Base-by-base conservation (phyloP, 2,113 vertebrate species). In the Hassar affinis region DNA sequence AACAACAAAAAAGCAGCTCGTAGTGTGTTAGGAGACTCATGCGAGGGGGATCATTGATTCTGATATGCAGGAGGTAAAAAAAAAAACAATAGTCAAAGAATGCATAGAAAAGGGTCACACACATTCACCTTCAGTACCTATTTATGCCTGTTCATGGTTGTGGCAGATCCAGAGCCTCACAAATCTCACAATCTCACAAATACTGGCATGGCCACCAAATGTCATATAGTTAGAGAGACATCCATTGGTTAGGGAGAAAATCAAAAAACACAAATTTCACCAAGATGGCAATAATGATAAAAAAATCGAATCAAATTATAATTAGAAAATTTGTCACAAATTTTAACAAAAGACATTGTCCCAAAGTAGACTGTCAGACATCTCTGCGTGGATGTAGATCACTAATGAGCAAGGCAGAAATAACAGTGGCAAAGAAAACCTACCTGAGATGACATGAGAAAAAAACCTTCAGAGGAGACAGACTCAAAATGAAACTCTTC, bases 371-470 rank as follows among this genome's bases (percentile, higher is more conserved):
- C 12, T 22, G 20, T 47, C 68, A 47, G 3, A 72, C 47, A 27
- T 45, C 42, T 11, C 25, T 74, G 9, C 27, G 4, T 51, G 30
- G 47, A 47, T n/a, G 4, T 71, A 71, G 22, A 25, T 71, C 22
- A n/a, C 27, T 76, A 52, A 76, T 76, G 47, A 76, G 49, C 49
- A 76, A 76, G 8, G 17, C 72, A 76, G 18, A 52, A 52, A 27
- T 9, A 25, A 20, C 33, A 66, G 69, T 49, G 25, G 42, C 12
- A 75, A 52, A 52, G 45, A 76, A 76, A 71, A 11, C n/a, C 27
- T 76, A 4, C 12, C 27, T 22, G 8, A 76, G 27, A 20, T 54
- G 49, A 76, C 27, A 76, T 76, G 30, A 52, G 17, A 6, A 51
- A 76, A 10, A 52, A 76, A 54, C 49, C 27, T 12, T 76, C 15